Conservation (phyloP, 2,888 invertebrate species). For the Andrena dorsata region DNA sequence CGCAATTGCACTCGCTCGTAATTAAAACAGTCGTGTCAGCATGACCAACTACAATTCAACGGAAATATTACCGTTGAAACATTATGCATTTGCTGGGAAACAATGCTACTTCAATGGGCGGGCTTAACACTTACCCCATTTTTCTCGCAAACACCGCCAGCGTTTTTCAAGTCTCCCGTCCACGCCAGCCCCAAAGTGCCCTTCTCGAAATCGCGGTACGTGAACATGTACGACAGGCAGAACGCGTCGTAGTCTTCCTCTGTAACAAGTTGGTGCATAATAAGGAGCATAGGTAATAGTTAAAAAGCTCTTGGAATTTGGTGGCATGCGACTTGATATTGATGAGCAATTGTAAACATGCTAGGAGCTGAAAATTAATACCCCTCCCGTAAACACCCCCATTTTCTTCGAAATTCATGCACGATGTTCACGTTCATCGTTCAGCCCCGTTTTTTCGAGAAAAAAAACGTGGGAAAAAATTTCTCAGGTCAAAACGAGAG, state of each 20-base stretch:
- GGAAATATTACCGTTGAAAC: background rate
- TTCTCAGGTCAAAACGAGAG: constrained; percentile 30
- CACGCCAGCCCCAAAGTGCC: constrained; percentile 97
- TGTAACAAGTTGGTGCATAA: constrained; percentile 86
- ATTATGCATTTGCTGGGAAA: no score
- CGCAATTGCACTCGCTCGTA: background rate
- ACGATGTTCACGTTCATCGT: constrained; percentile 42
- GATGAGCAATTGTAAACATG: background rate
- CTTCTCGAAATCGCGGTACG: constrained; percentile 97
- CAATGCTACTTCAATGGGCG: background rate
- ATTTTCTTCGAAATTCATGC: constrained; percentile 43
- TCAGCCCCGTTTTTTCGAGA: constrained; percentile 5
- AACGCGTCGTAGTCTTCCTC: constrained; percentile 98
- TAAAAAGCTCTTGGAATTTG: no score
- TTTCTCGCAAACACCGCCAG: constrained; percentile 98
- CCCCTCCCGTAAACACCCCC: constrained; percentile 43
- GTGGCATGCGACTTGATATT: background rate
- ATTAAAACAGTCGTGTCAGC: background rate
- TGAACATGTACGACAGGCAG: constrained; percentile 99
- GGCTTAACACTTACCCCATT: constrained; percentile 90
- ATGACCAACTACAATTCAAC: background rate
- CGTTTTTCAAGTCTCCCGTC: constrained; percentile 97
- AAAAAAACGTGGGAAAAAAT: constrained; percentile 34
- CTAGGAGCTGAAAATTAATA: constrained; percentile 25
- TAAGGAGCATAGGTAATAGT: no score